Base-by-base conservation (phyloP, 2,888 invertebrate species). In the Coecobrya sp. region DNA sequence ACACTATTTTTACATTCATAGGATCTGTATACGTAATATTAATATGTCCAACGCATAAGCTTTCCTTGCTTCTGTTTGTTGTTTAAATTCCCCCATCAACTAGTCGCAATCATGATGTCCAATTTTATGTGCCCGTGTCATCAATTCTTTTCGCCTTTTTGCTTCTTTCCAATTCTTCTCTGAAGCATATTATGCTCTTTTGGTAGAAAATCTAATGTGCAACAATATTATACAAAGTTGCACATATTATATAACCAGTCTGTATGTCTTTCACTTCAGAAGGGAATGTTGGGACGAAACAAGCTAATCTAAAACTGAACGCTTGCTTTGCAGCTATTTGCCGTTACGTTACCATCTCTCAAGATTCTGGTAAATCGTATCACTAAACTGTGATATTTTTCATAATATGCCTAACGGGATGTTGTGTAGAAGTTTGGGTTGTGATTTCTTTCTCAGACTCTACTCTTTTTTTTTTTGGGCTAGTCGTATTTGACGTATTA, bases 81-180 rank as follows among this genome's bases (percentile, higher is more conserved):
- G 86, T 76, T 91, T 82, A 81, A 91, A 91, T 86, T 93, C 86
- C 92, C 92, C 93, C 84, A 93, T 86, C 76, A 92, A 84, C 85
- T 92, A 68, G 86, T 88, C 88, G 88, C 88, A 93, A 92, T 93
- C 93, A 81, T 90, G 85, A 89, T 91, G 92, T 92, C 92, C 90
- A 90, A 89, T 92, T 93, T 92, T 76, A 81, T 92, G 55, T 90
- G 73, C n/a, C 88, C 91, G 81, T 93, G 92, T 91, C 93, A 93
- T 93, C 92, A 92, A 93, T 93, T 93, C 87, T 85, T 93, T 92
- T 87, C 92, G 92, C 89, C 92, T 89, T 73, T 76, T 81, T 91
- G 49, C 65, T 62, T 42, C 85, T 86, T 79, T 25, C 85, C 25
- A 22, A 45, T 62, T 45, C 79, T 62, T 25, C 65, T 25, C 45